A percentile compares a stretch with the other conserved stretches of the same genome.
phyloP scores from a whole-genome alignment of 64 coral and sea anemone species.

The Anthopleura sola region DNA sequence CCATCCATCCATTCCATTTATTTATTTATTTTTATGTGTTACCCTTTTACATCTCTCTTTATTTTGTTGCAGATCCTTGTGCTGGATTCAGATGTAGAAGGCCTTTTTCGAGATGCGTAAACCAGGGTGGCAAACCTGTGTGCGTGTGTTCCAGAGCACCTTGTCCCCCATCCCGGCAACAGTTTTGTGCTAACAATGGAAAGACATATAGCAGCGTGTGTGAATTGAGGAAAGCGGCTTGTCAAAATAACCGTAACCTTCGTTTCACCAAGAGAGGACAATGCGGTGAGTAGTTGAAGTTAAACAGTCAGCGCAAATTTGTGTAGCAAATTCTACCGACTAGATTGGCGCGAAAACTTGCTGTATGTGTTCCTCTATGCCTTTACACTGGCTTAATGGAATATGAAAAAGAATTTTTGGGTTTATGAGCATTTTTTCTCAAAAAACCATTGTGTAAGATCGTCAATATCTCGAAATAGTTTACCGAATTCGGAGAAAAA shows the following conservation, averaged over 20 bases:
- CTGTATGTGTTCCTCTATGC: no score
- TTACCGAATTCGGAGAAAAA: no score
- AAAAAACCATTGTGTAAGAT: no score
- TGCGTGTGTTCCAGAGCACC: background rate
- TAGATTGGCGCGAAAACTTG: no score
- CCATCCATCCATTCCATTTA: background rate
- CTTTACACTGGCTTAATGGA: no score
- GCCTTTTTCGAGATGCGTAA: background rate
- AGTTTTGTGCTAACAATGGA: background rate
- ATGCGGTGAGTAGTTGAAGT: constrained; percentile 18
- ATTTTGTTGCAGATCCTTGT: background rate
- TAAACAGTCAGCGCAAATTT: no score
- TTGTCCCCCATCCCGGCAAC: background rate
- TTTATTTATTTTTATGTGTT: background rate
- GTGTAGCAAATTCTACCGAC: no score
- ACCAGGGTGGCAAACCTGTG: background rate
- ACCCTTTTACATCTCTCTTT: background rate
- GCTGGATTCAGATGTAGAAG: background rate
- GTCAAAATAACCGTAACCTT: background rate
- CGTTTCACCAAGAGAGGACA: background rate
- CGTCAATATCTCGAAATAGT: no score
- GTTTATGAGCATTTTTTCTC: no score
- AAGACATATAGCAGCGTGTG: constrained; percentile 7
- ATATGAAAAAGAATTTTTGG: no score
- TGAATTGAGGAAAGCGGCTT: background rate